phyloP scores from a whole-genome alignment of 2,113 vertebrate genomes.

The Catharus minimus region DNA sequence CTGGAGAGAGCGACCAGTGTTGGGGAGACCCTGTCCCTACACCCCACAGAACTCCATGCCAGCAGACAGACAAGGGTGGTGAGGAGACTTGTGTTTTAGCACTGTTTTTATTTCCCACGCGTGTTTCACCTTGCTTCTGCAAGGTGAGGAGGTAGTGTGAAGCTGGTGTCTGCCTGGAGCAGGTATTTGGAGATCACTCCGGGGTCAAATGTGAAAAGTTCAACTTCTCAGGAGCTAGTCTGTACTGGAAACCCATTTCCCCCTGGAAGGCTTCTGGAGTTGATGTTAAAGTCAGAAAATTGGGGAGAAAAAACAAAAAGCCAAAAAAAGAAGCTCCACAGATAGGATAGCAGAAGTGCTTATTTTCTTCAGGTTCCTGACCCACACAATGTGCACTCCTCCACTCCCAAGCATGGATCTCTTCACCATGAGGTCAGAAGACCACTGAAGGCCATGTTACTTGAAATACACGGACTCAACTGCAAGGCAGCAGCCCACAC shows the following conservation, averaged over 20 bases:
- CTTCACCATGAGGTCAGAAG: background rate
- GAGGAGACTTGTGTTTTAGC: background rate
- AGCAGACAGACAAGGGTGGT: background rate
- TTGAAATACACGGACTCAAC: background rate
- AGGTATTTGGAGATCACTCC: background rate
- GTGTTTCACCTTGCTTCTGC: background rate
- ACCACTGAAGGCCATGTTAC: background rate
- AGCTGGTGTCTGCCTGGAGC: background rate
- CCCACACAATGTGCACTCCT: accelerated
- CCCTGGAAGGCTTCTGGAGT: background rate
- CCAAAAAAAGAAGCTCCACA: background rate
- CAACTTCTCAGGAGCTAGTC: background rate
- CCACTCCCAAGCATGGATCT: background rate
- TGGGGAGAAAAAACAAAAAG: background rate
- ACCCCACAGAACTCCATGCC: accelerated
- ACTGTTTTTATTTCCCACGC: background rate
- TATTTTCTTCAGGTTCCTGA: no score
- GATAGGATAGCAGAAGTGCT: background rate
- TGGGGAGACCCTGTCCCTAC: no score
- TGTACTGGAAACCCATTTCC: background rate
- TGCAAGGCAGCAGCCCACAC: background rate
- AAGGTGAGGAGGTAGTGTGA: accelerated
- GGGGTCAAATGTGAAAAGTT: background rate
- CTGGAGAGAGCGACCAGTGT: accelerated
- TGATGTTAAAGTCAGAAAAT: no score